Percentiles rank a stretch among this genome's conserved stretches.
These are phyloP conservation scores for Syngnathus scovelli DNA, from an alignment of 2,113 vertebrate species.

Conservation along the genomic window DNA sequence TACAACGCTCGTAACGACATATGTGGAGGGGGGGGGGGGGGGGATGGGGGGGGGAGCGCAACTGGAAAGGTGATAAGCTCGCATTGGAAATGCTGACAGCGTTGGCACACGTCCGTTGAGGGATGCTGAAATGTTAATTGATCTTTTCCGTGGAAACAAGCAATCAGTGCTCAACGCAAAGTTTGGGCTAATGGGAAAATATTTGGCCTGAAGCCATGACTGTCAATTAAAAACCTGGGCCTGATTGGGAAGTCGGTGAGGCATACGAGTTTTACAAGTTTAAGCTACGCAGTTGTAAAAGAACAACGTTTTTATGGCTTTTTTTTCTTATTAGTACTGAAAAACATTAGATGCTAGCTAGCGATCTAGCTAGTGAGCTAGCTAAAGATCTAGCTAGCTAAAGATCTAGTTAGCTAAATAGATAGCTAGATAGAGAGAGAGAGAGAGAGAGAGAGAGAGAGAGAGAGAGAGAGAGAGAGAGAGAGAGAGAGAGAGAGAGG, in stretches of 20 bases:
- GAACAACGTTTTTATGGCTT: not conserved
- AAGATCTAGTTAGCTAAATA: no score
- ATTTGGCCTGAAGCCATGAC: constrained; percentile 2
- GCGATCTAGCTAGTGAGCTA: not conserved
- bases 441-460: no score
- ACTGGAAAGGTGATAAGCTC: not conserved
- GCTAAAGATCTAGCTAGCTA: no score
- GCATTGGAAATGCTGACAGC: constrained; percentile 4
- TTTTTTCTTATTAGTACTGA: not conserved
- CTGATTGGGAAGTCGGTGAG: not conserved
- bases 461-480: no score
- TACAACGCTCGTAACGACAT: not conserved
- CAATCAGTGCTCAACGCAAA: constrained; percentile 3
- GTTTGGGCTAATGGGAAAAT: constrained; percentile 1
- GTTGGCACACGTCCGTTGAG: not conserved
- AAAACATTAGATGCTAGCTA: not conserved
- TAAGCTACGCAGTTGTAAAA: not conserved
- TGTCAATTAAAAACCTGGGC: constrained; percentile 2
- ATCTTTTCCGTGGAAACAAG: constrained; percentile 8
- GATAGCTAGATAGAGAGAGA: no score
- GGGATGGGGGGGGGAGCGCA: no score
- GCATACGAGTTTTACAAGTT: not conserved
- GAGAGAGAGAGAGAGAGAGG: no score
- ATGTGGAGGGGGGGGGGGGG: no score
- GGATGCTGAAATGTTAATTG: constrained; percentile 6